These are phyloP conservation scores for Martes martes DNA, from an alignment of 2,113 vertebrate genomes.

Conservation along the genomic window DNA sequence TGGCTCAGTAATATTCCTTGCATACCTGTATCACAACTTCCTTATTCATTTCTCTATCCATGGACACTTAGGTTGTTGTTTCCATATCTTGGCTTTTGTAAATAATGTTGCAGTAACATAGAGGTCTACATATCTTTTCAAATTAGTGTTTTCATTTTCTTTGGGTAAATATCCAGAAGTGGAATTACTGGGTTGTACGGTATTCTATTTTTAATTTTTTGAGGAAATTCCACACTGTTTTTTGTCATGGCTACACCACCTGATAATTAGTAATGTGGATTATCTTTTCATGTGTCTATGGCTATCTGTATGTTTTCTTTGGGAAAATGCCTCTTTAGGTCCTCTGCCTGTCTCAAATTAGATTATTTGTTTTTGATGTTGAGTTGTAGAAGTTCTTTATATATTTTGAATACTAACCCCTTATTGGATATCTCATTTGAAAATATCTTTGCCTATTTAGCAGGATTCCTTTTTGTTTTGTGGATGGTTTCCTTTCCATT, in stretches of 20 bases:
- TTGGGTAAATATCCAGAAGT: background rate
- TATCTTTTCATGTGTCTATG: background rate
- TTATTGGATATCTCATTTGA: background rate
- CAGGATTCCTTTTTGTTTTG: background rate
- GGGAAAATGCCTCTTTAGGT: background rate
- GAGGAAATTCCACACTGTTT: background rate
- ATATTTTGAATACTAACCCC: background rate
- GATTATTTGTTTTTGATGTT: background rate
- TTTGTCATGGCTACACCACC: background rate
- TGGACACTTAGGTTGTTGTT: background rate
- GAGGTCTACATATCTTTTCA: background rate
- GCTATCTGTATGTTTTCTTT: background rate
- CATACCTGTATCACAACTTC: background rate
- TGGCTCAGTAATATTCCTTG: background rate
- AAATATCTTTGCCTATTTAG: background rate
- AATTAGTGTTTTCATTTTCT: background rate
- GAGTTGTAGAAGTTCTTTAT: background rate
- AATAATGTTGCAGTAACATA: background rate
- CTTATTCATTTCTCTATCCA: background rate
- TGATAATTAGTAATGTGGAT: background rate
- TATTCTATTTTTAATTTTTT: background rate
- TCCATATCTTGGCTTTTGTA: background rate
- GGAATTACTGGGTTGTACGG: background rate
- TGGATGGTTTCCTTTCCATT: background rate
- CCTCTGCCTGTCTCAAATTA: background rate